Percentiles rank a stretch among this genome's conserved stretches.
These are phyloP conservation scores for Echinarachnius parma DNA, from an alignment of 53 echinoderm and acorn worm genomes.

Conservation along the genomic window DNA sequence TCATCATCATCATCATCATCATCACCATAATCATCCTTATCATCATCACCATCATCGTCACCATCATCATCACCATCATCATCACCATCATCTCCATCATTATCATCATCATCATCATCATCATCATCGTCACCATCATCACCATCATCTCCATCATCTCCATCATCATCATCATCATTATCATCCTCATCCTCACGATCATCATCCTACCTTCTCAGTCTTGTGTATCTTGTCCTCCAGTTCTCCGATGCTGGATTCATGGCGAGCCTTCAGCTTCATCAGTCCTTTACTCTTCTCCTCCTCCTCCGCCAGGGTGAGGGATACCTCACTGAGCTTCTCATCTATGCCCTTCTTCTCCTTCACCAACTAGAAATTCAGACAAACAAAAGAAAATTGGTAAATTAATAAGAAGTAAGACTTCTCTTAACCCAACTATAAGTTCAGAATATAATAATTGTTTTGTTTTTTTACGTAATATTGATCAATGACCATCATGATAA, in stretches of 20 bases:
- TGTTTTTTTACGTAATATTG: no score
- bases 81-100: no score
- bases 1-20: constrained; percentile 17
- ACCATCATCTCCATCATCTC: constrained; percentile 9
- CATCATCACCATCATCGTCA: not conserved
- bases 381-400: not conserved
- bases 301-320: constrained; percentile 73
- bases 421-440: no score
- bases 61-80: not conserved
- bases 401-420: no score
- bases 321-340: constrained; percentile 74
- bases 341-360: constrained; percentile 88
- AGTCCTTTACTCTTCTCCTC: constrained; percentile 95
- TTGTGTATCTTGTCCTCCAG: constrained; percentile 90
- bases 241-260: constrained; percentile 89
- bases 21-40: constrained; percentile 2
- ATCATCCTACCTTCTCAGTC: constrained; percentile 79
- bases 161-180: not conserved
- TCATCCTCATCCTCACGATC: not conserved
- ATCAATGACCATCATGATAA: no score
- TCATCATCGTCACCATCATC: not conserved
- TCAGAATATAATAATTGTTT: no score
- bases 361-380: constrained; percentile 37
- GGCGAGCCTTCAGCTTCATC: constrained; percentile 83
- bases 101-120: no score